These are phyloP conservation scores for Eretmochelys imbricata DNA, from an alignment of 2,113 vertebrate species.

Conservation along the genomic window DNA sequence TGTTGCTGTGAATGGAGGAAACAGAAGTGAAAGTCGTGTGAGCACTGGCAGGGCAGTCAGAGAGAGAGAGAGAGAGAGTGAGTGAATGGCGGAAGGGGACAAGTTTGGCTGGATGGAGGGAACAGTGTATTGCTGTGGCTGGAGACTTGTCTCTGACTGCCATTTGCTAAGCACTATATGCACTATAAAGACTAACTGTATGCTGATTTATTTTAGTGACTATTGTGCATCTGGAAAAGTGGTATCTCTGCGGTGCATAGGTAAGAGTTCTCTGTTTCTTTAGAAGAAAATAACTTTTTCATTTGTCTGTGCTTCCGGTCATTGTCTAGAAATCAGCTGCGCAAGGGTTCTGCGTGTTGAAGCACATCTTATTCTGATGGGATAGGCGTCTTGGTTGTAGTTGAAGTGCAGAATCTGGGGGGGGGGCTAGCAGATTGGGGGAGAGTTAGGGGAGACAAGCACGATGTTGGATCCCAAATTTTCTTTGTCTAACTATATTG, in stretches of 20 bases:
- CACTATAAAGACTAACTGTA: neutral
- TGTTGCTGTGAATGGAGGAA: neutral
- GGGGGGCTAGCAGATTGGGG: neutral
- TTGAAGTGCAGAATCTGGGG: neutral
- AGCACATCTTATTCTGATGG: neutral
- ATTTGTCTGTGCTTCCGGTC: neutral
- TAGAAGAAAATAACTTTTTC: neutral
- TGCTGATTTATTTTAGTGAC: conserved; percentile 51
- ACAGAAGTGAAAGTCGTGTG: neutral
- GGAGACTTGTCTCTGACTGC: neutral
- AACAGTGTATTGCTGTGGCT: neutral
- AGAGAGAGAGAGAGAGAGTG: neutral
- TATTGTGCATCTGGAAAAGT: conserved; percentile 60
- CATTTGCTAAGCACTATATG: neutral
- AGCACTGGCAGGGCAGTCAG: neutral
- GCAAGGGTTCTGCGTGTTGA: neutral
- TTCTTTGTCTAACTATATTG: neutral
- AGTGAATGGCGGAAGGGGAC: neutral
- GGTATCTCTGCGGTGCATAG: conserved; percentile 80
- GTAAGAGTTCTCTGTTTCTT: conserved; percentile 53
- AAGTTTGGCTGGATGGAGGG: neutral
- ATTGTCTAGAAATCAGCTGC: neutral
- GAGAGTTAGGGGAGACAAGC: neutral
- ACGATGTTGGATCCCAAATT: neutral
- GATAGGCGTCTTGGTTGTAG: neutral